Evolutionary conservation across 2,797 vertebrate species (phyloP).

Genomic region (Todus mexicanus): DNA sequence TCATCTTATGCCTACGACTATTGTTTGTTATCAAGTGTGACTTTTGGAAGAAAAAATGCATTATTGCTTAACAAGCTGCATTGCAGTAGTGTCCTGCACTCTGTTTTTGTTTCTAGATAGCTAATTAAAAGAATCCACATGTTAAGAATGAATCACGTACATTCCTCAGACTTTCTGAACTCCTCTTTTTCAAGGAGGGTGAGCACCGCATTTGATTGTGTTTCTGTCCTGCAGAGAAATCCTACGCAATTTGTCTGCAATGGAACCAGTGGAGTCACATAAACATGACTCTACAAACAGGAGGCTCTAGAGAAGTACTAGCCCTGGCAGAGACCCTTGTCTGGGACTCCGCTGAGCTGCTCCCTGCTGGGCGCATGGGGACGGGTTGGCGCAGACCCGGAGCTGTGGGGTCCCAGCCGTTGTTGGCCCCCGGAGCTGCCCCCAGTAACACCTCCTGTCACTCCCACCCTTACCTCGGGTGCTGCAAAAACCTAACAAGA

Average conservation of each 20-base stretch:
- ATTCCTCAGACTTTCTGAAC: background rate
- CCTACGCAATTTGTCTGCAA: background rate
- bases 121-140: constrained; percentile 47
- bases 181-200: background rate
- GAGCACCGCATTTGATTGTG: accelerated
- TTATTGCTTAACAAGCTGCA: constrained; percentile 60
- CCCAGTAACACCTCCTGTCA: background rate
- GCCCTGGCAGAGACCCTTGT: background rate
- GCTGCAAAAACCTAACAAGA: background rate
- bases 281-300: background rate
- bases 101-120: constrained; percentile 35
- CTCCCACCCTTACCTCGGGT: accelerated
- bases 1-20: constrained; percentile 42
- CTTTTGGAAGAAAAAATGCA: constrained; percentile 63
- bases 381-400: background rate
- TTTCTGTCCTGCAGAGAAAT: background rate
- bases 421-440: background rate
- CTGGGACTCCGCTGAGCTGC: background rate
- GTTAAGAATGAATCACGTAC: constrained; percentile 6
- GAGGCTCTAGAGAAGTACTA: background rate
- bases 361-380: background rate
- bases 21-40: constrained; percentile 72
- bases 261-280: background rate
- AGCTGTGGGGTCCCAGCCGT: background rate
- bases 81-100: constrained; percentile 45